phyloP scores from a whole-genome alignment of 2,113 vertebrate species.

The Caloenas nicobarica region DNA sequence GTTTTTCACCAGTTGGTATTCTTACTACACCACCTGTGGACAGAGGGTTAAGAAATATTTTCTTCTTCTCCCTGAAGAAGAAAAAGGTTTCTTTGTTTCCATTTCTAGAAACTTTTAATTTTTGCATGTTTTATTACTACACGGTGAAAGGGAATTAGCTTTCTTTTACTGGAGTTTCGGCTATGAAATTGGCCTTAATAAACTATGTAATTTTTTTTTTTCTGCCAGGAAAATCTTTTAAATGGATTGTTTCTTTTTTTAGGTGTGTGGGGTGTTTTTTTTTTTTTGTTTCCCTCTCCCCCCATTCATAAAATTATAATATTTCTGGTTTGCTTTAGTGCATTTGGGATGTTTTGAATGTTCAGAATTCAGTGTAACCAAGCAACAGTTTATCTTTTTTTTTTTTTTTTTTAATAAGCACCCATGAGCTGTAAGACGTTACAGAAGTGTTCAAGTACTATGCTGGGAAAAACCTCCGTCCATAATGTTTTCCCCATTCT shows the following conservation, averaged over 20 bases:
- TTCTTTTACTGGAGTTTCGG: slow-evolving; percentile 28
- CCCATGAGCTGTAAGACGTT: background rate
- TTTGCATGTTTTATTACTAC: slow-evolving; percentile 23
- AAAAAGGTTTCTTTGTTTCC: slow-evolving; percentile 29
- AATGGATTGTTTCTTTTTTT: slow-evolving; percentile 22
- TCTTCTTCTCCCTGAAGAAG: background rate
- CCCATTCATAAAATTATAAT: background rate
- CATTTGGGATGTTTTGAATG: slow-evolving; percentile 15
- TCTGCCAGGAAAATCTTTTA: slow-evolving; percentile 35
- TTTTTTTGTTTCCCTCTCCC: no score
- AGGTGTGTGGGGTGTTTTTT: no score
- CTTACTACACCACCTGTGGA: background rate
- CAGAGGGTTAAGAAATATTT: background rate
- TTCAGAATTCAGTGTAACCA: slow-evolving; percentile 26
- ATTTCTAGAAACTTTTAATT: slow-evolving; percentile 32
- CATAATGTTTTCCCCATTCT: background rate
- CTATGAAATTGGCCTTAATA: slow-evolving; percentile 41
- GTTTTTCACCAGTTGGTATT: background rate
- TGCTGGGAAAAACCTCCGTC: background rate
- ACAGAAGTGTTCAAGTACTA: background rate
- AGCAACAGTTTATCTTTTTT: background rate
- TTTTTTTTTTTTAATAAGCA: background rate
- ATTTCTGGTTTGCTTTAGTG: slow-evolving; percentile 20
- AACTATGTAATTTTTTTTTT: slow-evolving; percentile 23
- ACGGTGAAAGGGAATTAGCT: slow-evolving; percentile 20